A percentile compares a stretch with the other conserved stretches of the same genome.
Conservation (phyloP, 2,113 vertebrate species). For the Dipodomys ordii region DNA sequence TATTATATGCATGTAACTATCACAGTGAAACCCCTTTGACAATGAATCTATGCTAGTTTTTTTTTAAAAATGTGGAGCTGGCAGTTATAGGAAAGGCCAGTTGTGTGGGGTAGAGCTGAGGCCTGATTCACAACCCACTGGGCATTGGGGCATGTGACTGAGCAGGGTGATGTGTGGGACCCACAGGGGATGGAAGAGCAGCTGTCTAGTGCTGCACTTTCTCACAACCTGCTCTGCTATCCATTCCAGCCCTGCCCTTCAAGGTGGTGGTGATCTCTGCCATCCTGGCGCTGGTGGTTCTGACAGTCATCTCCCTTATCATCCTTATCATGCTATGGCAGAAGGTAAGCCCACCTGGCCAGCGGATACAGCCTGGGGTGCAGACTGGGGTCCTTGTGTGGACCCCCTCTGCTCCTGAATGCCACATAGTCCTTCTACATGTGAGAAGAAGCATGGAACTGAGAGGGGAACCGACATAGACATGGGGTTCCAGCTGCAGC, state of each 20-base stretch:
- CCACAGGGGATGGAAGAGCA: neutral
- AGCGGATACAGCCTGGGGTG: too few relatives aligned
- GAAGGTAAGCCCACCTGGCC: conserved; percentile 89
- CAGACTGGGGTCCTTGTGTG: neutral
- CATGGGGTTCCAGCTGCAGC: neutral
- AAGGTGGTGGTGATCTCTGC: conserved; percentile 95
- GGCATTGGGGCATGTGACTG: neutral
- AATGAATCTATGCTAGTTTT: too few relatives aligned
- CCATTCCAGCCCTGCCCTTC: conserved; percentile 91
- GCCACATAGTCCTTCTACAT: too few relatives aligned
- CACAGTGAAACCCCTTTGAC: too few relatives aligned
- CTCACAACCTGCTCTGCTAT: neutral
- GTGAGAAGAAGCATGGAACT: neutral
- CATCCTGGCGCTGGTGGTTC: conserved; percentile 93
- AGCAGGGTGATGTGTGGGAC: neutral
- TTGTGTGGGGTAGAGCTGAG: neutral
- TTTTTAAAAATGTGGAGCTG: too few relatives aligned
- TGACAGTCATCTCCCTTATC: conserved; percentile 93
- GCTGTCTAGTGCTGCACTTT: neutral
- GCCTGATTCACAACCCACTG: neutral
- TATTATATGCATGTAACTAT: too few relatives aligned
- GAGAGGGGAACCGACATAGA: neutral
- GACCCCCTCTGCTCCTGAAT: neutral
- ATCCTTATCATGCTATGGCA: conserved; percentile 96
- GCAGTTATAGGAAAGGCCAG: neutral